Evolutionary conservation across 2,797 vertebrate species (phyloP).

Genomic region (Chiloscyllium punctatum): DNA sequence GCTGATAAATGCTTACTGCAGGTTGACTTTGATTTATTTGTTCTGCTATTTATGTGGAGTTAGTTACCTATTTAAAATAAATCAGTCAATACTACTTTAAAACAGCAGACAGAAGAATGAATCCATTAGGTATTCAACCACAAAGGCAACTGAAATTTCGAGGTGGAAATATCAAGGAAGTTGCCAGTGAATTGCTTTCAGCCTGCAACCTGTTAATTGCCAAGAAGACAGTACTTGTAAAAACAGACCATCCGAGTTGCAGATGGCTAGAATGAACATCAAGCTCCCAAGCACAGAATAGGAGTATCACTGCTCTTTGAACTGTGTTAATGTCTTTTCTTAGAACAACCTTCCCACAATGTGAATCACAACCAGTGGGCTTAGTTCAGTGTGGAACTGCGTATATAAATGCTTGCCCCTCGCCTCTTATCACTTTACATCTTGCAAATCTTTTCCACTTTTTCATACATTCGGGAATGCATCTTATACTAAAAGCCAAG

Average conservation of each 20-base stretch:
- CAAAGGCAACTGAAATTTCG: background rate
- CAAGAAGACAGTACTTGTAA: background rate
- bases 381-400: background rate
- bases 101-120: background rate
- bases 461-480: background rate
- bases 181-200: background rate
- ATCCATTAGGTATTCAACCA: background rate
- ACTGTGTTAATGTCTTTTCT: background rate
- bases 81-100: background rate
- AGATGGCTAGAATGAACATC: background rate
- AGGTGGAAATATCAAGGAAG: background rate
- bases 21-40: background rate
- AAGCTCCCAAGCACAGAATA: too few species aligned
- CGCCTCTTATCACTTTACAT: background rate
- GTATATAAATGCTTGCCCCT: background rate
- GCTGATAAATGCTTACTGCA: background rate
- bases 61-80: background rate
- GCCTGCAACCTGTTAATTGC: background rate
- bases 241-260: background rate
- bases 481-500: background rate
- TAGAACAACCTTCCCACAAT: background rate
- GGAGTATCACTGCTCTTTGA: background rate
- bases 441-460: background rate
- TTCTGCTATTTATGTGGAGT: background rate
- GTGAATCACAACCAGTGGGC: background rate